Evolutionary conservation across 2,888 invertebrate genomes (phyloP).

Genomic region (Epinotia bilunana): DNA sequence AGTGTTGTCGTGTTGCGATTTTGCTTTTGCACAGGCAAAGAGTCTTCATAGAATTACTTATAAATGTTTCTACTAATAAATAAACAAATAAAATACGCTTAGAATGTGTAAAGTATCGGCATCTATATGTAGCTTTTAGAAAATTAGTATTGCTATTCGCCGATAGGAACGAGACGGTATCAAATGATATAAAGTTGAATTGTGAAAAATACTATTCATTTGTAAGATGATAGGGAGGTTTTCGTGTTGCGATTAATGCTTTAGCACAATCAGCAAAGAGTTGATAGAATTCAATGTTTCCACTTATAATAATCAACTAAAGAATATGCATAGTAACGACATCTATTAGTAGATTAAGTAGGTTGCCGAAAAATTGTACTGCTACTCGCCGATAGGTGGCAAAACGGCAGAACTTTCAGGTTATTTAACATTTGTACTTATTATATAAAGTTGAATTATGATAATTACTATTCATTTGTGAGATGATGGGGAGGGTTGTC

Average conservation of each 20-base stretch:
- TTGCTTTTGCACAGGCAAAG: background rate
- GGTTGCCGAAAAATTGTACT: background rate
- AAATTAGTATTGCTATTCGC: background rate
- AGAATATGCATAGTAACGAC: too few species aligned
- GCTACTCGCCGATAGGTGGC: conserved; percentile 7
- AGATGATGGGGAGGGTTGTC: too few species aligned
- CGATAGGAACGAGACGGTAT: background rate
- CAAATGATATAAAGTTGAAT: background rate
- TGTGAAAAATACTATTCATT: too few species aligned
- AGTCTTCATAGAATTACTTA: background rate
- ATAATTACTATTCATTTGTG: too few species aligned
- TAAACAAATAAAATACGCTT: background rate
- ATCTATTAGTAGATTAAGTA: too few species aligned
- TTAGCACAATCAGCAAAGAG: too few species aligned
- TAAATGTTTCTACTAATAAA: background rate
- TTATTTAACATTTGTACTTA: too few species aligned
- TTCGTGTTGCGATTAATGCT: too few species aligned
- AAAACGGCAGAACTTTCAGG: background rate
- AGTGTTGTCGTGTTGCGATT: background rate
- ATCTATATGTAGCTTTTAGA: background rate
- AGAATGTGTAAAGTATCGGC: background rate
- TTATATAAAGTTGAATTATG: background rate
- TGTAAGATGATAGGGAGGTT: too few species aligned
- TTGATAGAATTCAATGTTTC: too few species aligned
- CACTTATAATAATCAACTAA: too few species aligned